Evolutionary conservation across 2,888 invertebrate genomes (phyloP), one percentile per base, ranked within the genome.

Genomic region (Ernsta delagoae): DNA sequence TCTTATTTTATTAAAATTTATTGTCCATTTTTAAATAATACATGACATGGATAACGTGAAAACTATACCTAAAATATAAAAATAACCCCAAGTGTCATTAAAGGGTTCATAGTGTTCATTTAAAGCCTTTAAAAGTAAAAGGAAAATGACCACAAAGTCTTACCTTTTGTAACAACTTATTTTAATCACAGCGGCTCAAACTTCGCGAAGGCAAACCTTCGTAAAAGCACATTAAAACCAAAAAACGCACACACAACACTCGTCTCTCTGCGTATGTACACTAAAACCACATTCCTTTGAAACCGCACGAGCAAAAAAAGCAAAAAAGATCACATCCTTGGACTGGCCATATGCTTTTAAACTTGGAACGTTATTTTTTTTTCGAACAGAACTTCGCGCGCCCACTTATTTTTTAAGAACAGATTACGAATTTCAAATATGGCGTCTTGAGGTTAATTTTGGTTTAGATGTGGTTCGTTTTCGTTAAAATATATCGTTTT

Each of bases 251-350:
- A 88, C 87, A 85, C 84, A 81, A 84, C 87, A 87, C 89, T 82
- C 79, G 84, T 80, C 82, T 85, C 83, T 89, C 82, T 84, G 81
- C 78, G 74, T 83, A 85, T 84, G 78, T 76, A 83, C 86, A 89
- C 84, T 82, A 82, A 78, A 78, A 79, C 82, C 87, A 88, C 90
- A 90, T 90, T 89, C 85, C 85, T 80, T 82, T 85, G 80, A 71
- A 73, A 72, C 70, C 76, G 71, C 81, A 80, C 77, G 78, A 70
- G 70, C 71, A 70, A 73, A 72, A 73, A 73, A 78, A 16, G 41
- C 11, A 69, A 81, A 83, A 81, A 79, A 77, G 78, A 83, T 86
- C 88, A 89, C 90, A 92, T 91, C 82, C 87, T 90, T 85, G 82
- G 81, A 78, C 78, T 77, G 75, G 78, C 82, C 82, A 79, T 82